A percentile compares a stretch with the other conserved stretches of the same genome.
These are phyloP conservation scores for Tenthredo notha DNA, from an alignment of 2,888 invertebrate genomes.

Conservation along the genomic window DNA sequence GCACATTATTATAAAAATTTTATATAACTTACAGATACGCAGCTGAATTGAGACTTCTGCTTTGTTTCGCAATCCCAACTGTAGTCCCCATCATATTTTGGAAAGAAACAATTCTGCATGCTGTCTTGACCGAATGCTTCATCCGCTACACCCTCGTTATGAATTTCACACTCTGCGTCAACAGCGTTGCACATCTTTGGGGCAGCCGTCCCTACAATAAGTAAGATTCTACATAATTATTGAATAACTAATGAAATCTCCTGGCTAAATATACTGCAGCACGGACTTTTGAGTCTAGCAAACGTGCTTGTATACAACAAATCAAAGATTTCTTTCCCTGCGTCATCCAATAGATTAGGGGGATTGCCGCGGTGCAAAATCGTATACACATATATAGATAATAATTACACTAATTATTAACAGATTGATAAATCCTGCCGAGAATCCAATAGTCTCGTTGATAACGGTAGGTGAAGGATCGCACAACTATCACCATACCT, in stretches of 20 bases:
- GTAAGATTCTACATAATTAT: slow-evolving; percentile 74
- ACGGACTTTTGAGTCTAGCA: not conserved
- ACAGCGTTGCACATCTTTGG: slow-evolving; percentile 90
- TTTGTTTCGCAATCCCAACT: slow-evolving; percentile 86
- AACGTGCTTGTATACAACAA: too few species aligned
- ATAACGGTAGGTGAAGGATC: too few species aligned
- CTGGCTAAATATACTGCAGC: not conserved
- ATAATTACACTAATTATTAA: too few species aligned
- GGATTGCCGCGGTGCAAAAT: too few species aligned
- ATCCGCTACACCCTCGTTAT: slow-evolving; percentile 86
- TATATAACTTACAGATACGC: slow-evolving; percentile 80
- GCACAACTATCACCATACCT: too few species aligned
- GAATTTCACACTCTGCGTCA: slow-evolving; percentile 92
- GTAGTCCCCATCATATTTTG: slow-evolving; percentile 84
- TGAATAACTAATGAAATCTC: not conserved
- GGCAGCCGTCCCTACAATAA: slow-evolving; percentile 85
- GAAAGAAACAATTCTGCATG: slow-evolving; percentile 83
- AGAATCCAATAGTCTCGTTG: too few species aligned
- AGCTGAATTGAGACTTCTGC: slow-evolving; percentile 81
- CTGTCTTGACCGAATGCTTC: slow-evolving; percentile 83
- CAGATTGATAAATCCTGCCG: too few species aligned
- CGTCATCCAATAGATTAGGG: too few species aligned
- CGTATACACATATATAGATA: too few species aligned
- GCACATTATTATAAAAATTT: not conserved
- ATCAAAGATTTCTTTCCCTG: too few species aligned